A percentile compares a stretch with the other conserved stretches of the same genome.
Conservation (phyloP, 1,140 invertebrate species). For the Bombyx mandarina region DNA sequence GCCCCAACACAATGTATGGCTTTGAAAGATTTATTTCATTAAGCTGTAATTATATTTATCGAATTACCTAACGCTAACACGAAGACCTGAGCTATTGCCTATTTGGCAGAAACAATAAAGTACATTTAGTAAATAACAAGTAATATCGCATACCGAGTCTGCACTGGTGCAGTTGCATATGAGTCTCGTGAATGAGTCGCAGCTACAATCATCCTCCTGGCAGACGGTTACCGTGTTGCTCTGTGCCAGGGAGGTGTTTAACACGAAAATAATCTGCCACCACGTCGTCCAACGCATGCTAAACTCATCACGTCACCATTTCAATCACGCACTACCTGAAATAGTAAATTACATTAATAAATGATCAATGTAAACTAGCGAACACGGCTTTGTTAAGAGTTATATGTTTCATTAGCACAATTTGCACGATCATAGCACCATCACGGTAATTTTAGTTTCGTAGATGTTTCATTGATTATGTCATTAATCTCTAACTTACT, state of each 20-base stretch:
- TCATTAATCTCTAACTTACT: too few species aligned
- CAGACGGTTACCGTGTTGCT: conserved; percentile 61
- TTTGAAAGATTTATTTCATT: too few species aligned
- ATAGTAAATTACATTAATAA: conserved; percentile 6
- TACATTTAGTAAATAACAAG: neutral
- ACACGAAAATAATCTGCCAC: conserved; percentile 36
- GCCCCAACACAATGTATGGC: too few species aligned
- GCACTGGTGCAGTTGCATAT: conserved; percentile 72
- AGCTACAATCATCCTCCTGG: conserved; percentile 71
- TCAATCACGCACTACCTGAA: conserved; percentile 30
- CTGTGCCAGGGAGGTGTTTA: conserved; percentile 37
- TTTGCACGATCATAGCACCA: too few species aligned
- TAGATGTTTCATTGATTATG: too few species aligned
- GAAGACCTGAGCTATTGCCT: too few species aligned
- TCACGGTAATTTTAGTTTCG: too few species aligned
- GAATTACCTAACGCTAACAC: too few species aligned
- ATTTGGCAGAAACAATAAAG: neutral
- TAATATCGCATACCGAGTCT: conserved; percentile 56
- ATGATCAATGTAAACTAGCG: too few species aligned
- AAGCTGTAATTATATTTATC: too few species aligned
- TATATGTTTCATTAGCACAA: too few species aligned
- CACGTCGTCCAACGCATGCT: conserved; percentile 47
- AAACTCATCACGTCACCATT: conserved; percentile 49
- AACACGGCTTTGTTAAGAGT: too few species aligned
- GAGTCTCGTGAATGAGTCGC: conserved; percentile 71